Evolutionary conservation across 2,113 vertebrate species (phyloP), one percentile per base, ranked within the genome.

Genomic region (Electrona antarctica): DNA sequence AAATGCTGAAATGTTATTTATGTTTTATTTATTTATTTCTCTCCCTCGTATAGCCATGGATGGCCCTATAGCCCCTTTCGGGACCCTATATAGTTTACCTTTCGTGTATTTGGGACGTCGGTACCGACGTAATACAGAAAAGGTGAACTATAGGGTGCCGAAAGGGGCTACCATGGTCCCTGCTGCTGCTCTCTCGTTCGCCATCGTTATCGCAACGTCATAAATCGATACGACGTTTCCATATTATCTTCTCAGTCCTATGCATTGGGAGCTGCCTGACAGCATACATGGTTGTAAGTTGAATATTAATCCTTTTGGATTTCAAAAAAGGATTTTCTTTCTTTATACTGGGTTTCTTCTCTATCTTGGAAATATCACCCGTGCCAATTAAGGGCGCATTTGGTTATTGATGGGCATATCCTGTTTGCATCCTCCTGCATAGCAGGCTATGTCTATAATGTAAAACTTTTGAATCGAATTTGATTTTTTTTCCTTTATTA

Each of bases 281-380:
- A 41, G 33, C 33, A 41, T 6, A 0, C 3, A 41, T 84, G 81
- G 90, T 87, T 91, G 91, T 92, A 91, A 94, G 91, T 93, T 89
- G 85, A 88, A 87, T 85, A 89, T 93, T 78, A 84, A 87, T 90
- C 90, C 86, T 92, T 90, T 71, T 72, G 85, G 86, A 79, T 88
- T 82, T 84, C 72, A 82, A 69, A 72, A 83, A 91, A 54, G 71
- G 91, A 76, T 61, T 60, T 21, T 21, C 21, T 21, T 21, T 14
- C 11, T 48, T 45, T 41, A 41, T 59, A 59, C 21, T 59, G 57
- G 11, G 8, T 57, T 6, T 59, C 6, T 15, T 8, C 15, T 8
- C 55, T 54, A 7, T 54, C n/a, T 54, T 54, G 0, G 13, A 54
- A 54, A 54, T n/a, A n/a, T 54, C 7, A 54, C 5, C n/a, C 51